Evolutionary conservation across 2,113 vertebrate genomes (phyloP).

Genomic region (Otus sunia): DNA sequence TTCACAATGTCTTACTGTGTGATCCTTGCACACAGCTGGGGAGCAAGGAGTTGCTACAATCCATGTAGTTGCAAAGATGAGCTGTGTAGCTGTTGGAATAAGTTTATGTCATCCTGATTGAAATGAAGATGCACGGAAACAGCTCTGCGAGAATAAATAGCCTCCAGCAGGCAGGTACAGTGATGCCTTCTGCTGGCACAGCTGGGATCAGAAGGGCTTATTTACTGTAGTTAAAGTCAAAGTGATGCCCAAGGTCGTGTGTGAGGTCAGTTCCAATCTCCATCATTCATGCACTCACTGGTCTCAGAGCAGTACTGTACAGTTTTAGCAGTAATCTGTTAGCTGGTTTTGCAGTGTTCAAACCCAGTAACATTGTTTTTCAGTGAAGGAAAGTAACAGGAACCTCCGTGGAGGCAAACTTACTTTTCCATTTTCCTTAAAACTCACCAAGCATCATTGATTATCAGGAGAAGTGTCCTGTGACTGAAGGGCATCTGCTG

Average conservation of each 20-base stretch:
- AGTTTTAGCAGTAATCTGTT: background rate
- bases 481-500: background rate
- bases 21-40: background rate
- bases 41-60: background rate
- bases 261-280: background rate
- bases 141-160: background rate
- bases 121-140: background rate
- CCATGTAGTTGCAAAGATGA: background rate
- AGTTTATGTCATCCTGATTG: background rate
- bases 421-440: background rate
- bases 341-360: background rate
- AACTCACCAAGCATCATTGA: background rate
- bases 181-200: background rate
- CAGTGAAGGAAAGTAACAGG: background rate
- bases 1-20: background rate
- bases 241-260: background rate
- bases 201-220: background rate
- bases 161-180: background rate
- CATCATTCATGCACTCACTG: background rate
- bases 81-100: background rate
- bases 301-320: background rate
- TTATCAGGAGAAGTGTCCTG: background rate
- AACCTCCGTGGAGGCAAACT: background rate
- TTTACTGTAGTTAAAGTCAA: background rate
- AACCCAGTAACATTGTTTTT: background rate